These are phyloP conservation scores for Mugil cephalus DNA, from an alignment of 2,113 vertebrate genomes.

Conservation along the genomic window DNA sequence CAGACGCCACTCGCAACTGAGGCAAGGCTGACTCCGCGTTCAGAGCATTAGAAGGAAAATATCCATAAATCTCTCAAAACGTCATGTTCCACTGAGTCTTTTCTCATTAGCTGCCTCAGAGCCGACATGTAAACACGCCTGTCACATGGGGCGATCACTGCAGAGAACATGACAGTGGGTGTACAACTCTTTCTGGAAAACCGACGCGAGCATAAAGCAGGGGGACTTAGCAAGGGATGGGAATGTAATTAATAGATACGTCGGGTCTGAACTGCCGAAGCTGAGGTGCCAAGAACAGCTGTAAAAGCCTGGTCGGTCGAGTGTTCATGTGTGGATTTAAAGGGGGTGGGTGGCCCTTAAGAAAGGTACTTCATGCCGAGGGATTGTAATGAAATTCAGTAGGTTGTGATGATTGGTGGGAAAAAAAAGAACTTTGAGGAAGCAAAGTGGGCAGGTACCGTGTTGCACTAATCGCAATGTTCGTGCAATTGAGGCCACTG, in stretches of 20 bases:
- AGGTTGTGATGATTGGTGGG: no score
- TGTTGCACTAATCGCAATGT: no score
- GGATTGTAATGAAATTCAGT: no score
- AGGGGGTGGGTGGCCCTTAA: conserved; percentile 33
- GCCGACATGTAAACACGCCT: conserved; percentile 51
- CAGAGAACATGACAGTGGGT: conserved; percentile 37
- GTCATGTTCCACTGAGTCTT: conserved; percentile 52
- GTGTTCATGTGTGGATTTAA: not conserved
- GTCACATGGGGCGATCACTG: conserved; percentile 35
- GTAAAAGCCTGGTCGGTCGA: conserved; percentile 1
- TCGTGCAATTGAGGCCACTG: no score
- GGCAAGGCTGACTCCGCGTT: not conserved
- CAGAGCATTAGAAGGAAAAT: conserved; percentile 33
- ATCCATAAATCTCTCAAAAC: conserved; percentile 56
- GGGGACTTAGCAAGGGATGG: conserved; percentile 22
- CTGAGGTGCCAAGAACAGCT: conserved; percentile 43
- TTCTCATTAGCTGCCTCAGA: conserved; percentile 45
- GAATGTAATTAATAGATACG: conserved; percentile 49
- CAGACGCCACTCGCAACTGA: not conserved
- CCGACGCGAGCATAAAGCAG: not conserved
- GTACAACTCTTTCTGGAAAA: conserved; percentile 54
- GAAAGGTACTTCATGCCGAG: conserved; percentile 38
- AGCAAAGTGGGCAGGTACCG: conserved; percentile 18
- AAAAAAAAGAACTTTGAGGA: no score
- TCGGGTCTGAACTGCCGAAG: conserved; percentile 15